Evolutionary conservation across 2,113 vertebrate genomes (phyloP).

Genomic region (Procavia capensis): DNA sequence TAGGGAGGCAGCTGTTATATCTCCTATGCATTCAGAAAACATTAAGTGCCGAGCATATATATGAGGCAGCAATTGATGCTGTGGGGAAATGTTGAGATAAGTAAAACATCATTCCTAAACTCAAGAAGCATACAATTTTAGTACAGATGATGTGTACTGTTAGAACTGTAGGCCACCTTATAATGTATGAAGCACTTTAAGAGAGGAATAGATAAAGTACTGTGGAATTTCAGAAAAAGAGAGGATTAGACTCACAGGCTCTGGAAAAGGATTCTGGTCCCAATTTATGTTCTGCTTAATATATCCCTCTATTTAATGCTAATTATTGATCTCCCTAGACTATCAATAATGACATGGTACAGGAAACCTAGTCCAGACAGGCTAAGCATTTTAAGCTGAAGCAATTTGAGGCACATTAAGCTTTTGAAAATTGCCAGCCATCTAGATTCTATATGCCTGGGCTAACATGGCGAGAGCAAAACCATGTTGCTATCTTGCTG

Average conservation of each 20-base stretch:
- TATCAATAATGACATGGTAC: conserved; percentile 53
- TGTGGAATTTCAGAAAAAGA: not conserved
- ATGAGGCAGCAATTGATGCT: not conserved
- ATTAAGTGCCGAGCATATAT: not conserved
- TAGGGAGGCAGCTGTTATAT: not conserved
- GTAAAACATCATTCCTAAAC: not conserved
- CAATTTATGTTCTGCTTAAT: not conserved
- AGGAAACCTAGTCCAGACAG: conserved; percentile 58
- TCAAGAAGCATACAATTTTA: not conserved
- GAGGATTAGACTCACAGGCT: conserved; percentile 5
- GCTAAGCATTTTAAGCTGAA: conserved; percentile 13
- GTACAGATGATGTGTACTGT: not conserved
- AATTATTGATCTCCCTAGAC: conserved; percentile 77
- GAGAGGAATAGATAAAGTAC: not conserved
- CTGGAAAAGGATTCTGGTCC: conserved; percentile 31
- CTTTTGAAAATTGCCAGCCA: conserved; percentile 56
- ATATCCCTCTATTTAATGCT: conserved; percentile 73
- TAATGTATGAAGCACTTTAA: not conserved
- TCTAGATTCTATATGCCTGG: conserved; percentile 21
- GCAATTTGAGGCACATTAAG: conserved; percentile 64
- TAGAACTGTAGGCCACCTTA: not conserved
- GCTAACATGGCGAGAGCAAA: conserved; percentile 17
- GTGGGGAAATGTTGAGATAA: not conserved
- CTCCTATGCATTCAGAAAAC: not conserved
- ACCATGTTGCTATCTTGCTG: not conserved